phyloP scores from a whole-genome alignment of 2,888 invertebrate species.

The Cacoxenus indagator region DNA sequence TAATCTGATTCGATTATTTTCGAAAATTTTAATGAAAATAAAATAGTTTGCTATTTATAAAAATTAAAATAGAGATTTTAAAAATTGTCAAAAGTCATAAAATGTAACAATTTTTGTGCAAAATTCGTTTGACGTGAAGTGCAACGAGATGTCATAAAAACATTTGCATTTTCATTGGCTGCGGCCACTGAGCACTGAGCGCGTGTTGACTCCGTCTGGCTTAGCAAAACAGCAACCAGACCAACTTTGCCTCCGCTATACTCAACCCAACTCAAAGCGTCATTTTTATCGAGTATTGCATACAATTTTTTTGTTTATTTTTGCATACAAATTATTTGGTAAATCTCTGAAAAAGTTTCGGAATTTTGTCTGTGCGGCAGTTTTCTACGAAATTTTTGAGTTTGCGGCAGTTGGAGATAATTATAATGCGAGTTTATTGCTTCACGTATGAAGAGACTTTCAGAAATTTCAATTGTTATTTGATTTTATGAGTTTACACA shows the following conservation, averaged over 20 bases:
- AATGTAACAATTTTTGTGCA: neutral
- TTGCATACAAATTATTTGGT: too few species aligned
- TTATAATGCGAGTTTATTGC: neutral
- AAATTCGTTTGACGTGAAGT: slow-evolving; percentile 45
- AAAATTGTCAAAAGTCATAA: neutral
- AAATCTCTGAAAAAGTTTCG: too few species aligned
- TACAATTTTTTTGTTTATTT: too few species aligned
- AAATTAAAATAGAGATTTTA: too few species aligned
- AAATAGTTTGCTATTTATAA: too few species aligned
- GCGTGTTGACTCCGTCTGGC: neutral
- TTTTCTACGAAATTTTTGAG: neutral
- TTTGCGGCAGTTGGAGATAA: neutral
- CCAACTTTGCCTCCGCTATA: too few species aligned
- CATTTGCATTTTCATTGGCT: neutral
- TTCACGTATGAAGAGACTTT: neutral
- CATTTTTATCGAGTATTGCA: too few species aligned
- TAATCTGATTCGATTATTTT: too few species aligned
- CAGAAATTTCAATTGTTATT: neutral
- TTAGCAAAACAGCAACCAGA: too few species aligned
- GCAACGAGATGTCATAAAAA: slow-evolving; percentile 65
- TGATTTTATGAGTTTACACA: neutral
- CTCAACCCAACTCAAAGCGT: too few species aligned
- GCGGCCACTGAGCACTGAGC: neutral
- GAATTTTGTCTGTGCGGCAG: too few species aligned
- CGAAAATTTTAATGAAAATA: too few species aligned